Evolutionary conservation across 1,140 invertebrate genomes (phyloP), one percentile per base, ranked within the genome.

Genomic region (Lasioglossum albipes): DNA sequence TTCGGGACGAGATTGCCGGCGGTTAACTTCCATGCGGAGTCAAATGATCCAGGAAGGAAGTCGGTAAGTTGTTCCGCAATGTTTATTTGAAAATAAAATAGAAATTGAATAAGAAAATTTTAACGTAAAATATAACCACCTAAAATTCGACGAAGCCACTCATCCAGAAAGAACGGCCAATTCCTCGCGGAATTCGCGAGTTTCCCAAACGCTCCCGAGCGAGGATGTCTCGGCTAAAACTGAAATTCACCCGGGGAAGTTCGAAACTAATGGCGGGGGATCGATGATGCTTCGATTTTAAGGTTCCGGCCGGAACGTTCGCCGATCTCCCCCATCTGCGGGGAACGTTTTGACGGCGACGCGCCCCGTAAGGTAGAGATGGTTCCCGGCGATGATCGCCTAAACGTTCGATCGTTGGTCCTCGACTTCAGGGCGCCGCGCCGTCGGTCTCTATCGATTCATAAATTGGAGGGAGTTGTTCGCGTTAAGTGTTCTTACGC

Each of bases 241-340:
- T 68, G 52, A 75, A 72, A 72, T 78, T 41, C 59, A 16, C 20
- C 13, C 7, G 12, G 22, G 18, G n/a, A 79, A 82, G 69, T 67
- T 79, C 36, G 49, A 79, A 73, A 82, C 81, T 82, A 82, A 82
- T 79, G 81, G 69, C 22, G 70, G 31, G 31, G 66, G 52, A 36
- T 79, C 81, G 76, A 82, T 73, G 81, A 82, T 78, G 62, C 75
- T 71, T 66, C 68, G 52, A 62, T 78, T 81, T 77, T 78, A 81
- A 81, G 61, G 67, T 71, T 78, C 68, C 52, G 49, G 52, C 71
- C 67, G 61, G 20, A 49, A 57, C 62, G 41, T 70, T 52, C 18
- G 42, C 41, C 68, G 68, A 70, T 54, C 54, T 65, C 77, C n/a
- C 61, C 59, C 27, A 20, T 12, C 31, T 67, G 5, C 41, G 52